Base-by-base conservation (phyloP, 2,888 invertebrate species). In the Arctia plantaginis region DNA sequence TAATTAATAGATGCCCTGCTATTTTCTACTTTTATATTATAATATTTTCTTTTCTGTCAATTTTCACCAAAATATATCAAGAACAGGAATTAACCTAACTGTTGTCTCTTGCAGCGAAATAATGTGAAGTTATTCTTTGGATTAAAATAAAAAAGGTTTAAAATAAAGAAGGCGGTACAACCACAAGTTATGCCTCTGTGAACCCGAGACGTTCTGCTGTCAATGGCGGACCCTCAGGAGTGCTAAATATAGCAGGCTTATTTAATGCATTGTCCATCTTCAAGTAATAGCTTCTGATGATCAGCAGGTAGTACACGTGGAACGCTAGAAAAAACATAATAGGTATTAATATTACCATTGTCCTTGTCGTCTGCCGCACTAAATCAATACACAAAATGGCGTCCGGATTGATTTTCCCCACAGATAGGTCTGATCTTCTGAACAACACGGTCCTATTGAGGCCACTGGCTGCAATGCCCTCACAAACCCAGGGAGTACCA, bases 401-500 rank as follows among this genome's bases (percentile, higher is more conserved):
- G n/a, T n/a, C n/a, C n/a, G n/a, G n/a, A n/a, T n/a, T n/a, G n/a
- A n/a, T n/a, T n/a, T n/a, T n/a, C n/a, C n/a, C n/a, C n/a, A n/a
- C n/a, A n/a, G n/a, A n/a, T n/a, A n/a, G n/a, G n/a, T n/a, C n/a
- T n/a, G n/a, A n/a, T n/a, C 96, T 98, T 96, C 97, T 98, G 93
- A 96, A 96, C 94, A 97, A 96, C 93, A 96, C 97, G 91, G 97
- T 97, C 86, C 97, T 98, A 93, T 93, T 98, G 91, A 97, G 98
- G 96, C 98, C 98, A 92, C 94, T 98, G 89, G 98, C 98, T 96
- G 97, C 97, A 90, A 96, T 97, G 83, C 93, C 97, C 89, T 96
- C 96, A 88, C 97, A 97, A 91, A 96, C 97, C 94, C 97, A 97
- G 92, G 93, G 97, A 90, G 96, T 97, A 92, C 95, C 96, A 82